Evolutionary conservation across 2,113 vertebrate genomes (phyloP).

Genomic region (Cyprinus carpio): DNA sequence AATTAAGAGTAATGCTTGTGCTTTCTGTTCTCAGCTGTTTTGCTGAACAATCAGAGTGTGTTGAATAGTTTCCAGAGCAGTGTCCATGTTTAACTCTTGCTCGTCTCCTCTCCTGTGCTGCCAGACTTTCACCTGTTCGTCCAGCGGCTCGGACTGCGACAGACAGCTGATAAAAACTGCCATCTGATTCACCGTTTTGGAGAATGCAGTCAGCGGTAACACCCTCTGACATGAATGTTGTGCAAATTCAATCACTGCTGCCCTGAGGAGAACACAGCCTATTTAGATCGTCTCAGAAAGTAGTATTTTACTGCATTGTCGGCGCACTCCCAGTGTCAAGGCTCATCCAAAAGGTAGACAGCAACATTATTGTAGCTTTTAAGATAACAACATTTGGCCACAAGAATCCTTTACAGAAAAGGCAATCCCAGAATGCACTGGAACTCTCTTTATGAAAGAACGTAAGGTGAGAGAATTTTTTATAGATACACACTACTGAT

Average conservation of each 20-base stretch:
- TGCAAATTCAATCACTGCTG: constrained; percentile 18
- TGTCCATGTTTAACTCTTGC: background rate
- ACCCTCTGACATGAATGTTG: constrained; percentile 31
- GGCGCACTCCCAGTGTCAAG: background rate
- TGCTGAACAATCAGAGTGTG: too few relatives aligned
- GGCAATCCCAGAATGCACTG: background rate
- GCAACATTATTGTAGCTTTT: background rate
- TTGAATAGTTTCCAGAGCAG: too few relatives aligned
- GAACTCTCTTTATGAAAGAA: background rate
- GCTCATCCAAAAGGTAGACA: background rate
- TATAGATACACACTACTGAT: background rate
- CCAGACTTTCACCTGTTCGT: background rate
- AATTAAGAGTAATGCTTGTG: too few relatives aligned
- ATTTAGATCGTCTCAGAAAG: background rate
- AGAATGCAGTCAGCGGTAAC: constrained; percentile 34
- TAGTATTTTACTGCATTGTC: background rate
- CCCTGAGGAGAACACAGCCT: background rate
- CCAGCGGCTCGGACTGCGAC: constrained; percentile 32
- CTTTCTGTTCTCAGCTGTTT: too few relatives aligned
- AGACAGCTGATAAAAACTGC: constrained; percentile 41
- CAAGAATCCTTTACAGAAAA: background rate
- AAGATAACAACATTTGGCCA: background rate
- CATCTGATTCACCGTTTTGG: background rate
- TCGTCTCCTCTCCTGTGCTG: background rate
- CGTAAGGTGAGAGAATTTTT: background rate